Evolutionary conservation across 2,888 invertebrate genomes (phyloP), one percentile per base, ranked within the genome.

Genomic region (Heliconius aoede): DNA sequence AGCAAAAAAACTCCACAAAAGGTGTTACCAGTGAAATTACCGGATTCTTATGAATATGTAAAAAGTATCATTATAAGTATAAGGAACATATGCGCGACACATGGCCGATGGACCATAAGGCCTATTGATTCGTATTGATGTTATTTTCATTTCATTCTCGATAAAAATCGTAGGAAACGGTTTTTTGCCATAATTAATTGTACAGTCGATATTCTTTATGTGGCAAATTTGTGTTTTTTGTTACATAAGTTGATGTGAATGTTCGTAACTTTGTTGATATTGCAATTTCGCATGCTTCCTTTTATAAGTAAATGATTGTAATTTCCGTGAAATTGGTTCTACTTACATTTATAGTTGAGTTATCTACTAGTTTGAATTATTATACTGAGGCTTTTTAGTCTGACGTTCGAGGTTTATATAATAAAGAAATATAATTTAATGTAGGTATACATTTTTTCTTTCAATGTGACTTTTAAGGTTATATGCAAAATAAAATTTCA

Each of bases 81-180:
- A 55, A n/a, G n/a, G 51, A 87, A 82, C 91, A 92, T 92, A 87
- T 91, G 92, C 85, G 83, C 90, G 85, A 88, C 92, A 92, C 90
- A 91, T 91, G 92, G 88, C 80, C 88, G 85, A 87, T 89, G 89
- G 87, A 88, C 84, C 91, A 89, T 89, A 89, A 82, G 90, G 91
- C 82, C 83, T 88, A 89, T 90, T 88, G 88, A 86, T 87, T 85
- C 83, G 75, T 82, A 85, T 86, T 87, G 84, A 83, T 85, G 84
- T 82, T 83, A 84, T 83, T 85, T 81, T 83, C 83, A 83, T 84
- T 87, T 86, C 85, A 85, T 85, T 84, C 80, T 82, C 80, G 85
- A 84, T 87, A 86, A 84, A 87, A 86, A 85, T 88, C 85, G 86
- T 86, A 85, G 84, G 85, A 82, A 83, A 80, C 62, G 81, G n/a